Conservation (phyloP, 2,113 vertebrate species). For the Antechinus flavipes region DNA sequence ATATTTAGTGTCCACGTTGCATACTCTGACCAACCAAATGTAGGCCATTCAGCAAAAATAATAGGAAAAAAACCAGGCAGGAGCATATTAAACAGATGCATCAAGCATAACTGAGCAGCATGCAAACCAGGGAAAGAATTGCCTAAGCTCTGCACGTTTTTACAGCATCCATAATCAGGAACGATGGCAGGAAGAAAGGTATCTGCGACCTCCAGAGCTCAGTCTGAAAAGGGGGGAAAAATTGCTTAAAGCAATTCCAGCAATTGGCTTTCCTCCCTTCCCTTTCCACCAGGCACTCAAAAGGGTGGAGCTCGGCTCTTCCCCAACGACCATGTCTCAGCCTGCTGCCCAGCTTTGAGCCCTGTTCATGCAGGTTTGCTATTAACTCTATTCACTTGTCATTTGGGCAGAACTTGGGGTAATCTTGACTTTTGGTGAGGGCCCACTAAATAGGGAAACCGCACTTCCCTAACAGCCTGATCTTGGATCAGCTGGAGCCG, state of each 20-base stretch:
- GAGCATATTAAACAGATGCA: background rate
- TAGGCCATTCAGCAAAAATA: background rate
- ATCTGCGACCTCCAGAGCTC: background rate
- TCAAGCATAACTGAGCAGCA: background rate
- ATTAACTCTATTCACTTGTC: background rate
- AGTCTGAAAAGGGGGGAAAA: background rate
- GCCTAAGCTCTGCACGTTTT: background rate
- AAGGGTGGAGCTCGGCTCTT: background rate
- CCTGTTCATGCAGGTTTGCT: background rate
- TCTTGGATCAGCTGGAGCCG: background rate
- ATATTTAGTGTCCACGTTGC: background rate
- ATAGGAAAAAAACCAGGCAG: background rate
- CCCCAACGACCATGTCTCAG: background rate
- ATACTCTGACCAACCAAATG: background rate
- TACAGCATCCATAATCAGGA: background rate
- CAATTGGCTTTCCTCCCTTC: background rate
- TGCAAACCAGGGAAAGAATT: background rate
- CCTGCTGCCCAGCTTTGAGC: background rate
- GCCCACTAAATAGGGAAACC: background rate
- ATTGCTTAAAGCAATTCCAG: background rate
- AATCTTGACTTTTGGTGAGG: background rate
- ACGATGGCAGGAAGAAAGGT: background rate
- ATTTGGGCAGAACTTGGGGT: background rate
- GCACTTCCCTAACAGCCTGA: background rate
- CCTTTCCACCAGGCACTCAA: background rate